These are phyloP conservation scores for Drosophila kambysellisi DNA, from an alignment of 2,888 invertebrate genomes.

Conservation along the genomic window DNA sequence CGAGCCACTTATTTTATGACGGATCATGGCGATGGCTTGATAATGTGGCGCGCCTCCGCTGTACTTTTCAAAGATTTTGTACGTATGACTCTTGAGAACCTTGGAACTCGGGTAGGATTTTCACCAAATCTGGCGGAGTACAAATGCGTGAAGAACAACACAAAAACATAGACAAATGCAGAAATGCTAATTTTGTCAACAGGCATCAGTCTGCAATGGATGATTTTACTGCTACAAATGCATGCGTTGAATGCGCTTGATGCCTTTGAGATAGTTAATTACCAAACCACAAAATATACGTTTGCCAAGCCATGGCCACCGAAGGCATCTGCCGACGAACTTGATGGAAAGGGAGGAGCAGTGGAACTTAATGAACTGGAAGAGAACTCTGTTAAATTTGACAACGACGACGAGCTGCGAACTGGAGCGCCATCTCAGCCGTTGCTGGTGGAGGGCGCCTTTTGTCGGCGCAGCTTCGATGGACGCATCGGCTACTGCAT, in stretches of 20 bases:
- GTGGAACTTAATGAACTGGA: slow-evolving; percentile 6
- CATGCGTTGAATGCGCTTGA: slow-evolving; percentile 32
- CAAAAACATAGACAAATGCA: slow-evolving; percentile 29
- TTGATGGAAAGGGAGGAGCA: neutral
- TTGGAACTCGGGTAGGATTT: too few relatives aligned
- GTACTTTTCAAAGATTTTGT: too few relatives aligned
- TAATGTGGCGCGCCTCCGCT: too few relatives aligned
- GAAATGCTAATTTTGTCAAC: slow-evolving; percentile 47
- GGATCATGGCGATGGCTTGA: too few relatives aligned
- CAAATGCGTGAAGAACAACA: slow-evolving; percentile 28
- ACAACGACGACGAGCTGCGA: slow-evolving; percentile 28
- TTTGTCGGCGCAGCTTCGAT: slow-evolving; percentile 83
- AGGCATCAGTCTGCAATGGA: slow-evolving; percentile 25
- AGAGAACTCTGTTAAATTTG: slow-evolving; percentile 58
- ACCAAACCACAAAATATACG: slow-evolving; percentile 67
- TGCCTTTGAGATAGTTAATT: slow-evolving; percentile 56
- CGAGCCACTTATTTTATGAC: too few relatives aligned
- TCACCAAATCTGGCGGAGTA: neutral
- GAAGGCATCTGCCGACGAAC: neutral
- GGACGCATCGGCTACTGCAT: slow-evolving; percentile 83
- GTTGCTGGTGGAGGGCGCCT: slow-evolving; percentile 77
- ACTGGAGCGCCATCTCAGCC: neutral
- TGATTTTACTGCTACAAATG: slow-evolving; percentile 16
- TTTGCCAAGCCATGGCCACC: slow-evolving; percentile 50
- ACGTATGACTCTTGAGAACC: too few relatives aligned